These are phyloP conservation scores for Lycorma delicatula DNA, from an alignment of 1,140 invertebrate species.

Conservation along the genomic window DNA sequence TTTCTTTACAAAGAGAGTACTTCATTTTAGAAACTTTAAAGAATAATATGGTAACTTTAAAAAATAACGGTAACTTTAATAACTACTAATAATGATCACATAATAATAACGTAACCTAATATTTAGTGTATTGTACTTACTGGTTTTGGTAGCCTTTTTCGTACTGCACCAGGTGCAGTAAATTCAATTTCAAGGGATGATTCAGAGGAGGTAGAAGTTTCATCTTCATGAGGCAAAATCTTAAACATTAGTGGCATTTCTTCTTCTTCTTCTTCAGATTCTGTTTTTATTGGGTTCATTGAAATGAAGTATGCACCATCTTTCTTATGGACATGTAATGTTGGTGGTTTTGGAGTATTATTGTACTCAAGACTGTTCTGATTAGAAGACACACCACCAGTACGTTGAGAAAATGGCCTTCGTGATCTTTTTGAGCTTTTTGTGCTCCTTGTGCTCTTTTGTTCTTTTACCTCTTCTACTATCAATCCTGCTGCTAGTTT, in stretches of 20 bases:
- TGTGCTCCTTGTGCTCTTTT: background rate
- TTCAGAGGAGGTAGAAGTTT: background rate
- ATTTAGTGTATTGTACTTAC: background rate
- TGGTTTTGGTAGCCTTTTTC: background rate
- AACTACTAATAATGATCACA: no score
- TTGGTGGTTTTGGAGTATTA: conserved; percentile 30
- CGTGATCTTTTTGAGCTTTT: background rate
- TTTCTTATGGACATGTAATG: conserved; percentile 45
- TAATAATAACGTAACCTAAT: no score
- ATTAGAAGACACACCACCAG: background rate
- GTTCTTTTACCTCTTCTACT: conserved; percentile 22
- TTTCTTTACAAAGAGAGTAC: no score
- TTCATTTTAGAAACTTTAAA: no score
- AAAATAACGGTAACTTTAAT: no score
- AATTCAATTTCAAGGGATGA: background rate
- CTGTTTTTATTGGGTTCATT: conserved; percentile 44
- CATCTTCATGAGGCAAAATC: background rate
- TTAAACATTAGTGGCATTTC: background rate
- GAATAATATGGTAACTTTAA: no score
- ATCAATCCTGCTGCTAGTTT: conserved; percentile 33
- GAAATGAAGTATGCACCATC: conserved; percentile 46
- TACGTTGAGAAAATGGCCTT: background rate
- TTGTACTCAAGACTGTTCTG: background rate
- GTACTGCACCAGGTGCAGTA: background rate
- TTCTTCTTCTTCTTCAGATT: background rate